Conservation (phyloP, 2,888 invertebrate genomes). For the Aporophyla lueneburgensis region DNA sequence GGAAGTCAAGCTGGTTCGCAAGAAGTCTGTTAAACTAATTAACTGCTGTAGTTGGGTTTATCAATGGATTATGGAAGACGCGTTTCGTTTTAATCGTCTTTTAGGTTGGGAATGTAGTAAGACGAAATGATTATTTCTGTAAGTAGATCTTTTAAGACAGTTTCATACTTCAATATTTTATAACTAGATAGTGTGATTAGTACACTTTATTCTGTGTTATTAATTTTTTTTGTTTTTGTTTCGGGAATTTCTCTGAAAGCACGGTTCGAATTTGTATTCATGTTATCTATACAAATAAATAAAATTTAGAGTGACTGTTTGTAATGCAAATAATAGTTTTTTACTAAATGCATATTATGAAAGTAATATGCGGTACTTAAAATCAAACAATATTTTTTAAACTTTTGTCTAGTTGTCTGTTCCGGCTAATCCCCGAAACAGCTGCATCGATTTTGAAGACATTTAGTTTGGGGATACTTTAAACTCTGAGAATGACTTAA, state of each 20-base stretch:
- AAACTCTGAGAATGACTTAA: too few species aligned
- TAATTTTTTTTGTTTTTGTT: neutral
- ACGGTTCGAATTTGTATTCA: neutral
- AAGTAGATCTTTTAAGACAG: neutral
- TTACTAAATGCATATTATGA: too few species aligned
- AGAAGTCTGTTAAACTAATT: conserved; percentile 31
- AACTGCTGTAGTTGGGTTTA: neutral
- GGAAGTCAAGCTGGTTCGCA: conserved; percentile 8
- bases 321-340: too few species aligned
- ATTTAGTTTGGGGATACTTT: too few species aligned
- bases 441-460: too few species aligned
- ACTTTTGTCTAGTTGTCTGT: too few species aligned
- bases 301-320: too few species aligned
- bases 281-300: neutral
- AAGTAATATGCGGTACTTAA: too few species aligned
- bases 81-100: neutral
- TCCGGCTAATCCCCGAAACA: too few species aligned
- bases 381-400: too few species aligned
- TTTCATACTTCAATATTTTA: neutral
- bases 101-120: neutral
- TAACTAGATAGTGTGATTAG: neutral
- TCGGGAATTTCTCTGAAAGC: neutral
- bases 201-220: neutral
- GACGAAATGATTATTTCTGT: neutral
- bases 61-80: neutral